Base-by-base conservation (phyloP, 2,888 invertebrate genomes). In the Electrophaes corylata region DNA sequence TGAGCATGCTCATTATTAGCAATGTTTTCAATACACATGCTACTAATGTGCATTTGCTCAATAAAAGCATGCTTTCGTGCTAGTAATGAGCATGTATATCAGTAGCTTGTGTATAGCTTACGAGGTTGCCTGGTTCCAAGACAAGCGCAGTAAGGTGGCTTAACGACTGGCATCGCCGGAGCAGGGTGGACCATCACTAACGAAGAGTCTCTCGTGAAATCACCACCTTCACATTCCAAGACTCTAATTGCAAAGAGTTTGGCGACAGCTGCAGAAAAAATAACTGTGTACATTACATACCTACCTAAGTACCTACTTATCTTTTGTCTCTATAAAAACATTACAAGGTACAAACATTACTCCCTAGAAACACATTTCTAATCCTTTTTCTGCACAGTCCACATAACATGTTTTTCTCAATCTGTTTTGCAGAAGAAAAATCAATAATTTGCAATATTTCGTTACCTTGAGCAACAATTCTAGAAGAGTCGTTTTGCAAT, bases 161-260 rank as follows among this genome's bases (percentile, higher is more conserved):
- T 75, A 1, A 69, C 62, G 0, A 66, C 52, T 0, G 67, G 60
- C 43, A 66, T 48, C 8, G 72, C 64, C 0, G 83, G 81, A 0
- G 84, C 78, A 0, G 80, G 78, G 29, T 81, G 83, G 0, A 86
- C 75, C 39, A 86, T 53, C 16, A 86, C 81, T 40, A 75, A 54
- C 0, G 85, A 85, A 0, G 77, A 73, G 29, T 81, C 91, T 50
- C 84, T 83, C 0, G 88, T 88, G 60, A 94, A 94, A 74, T 94
- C 93, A 0, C 94, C 94, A 4, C 92, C 90, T 45, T 93, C 94
- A 66, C 95, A 95, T 60, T 91, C 92, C 31, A 95, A 73, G 0
- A 95, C 93, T 50, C 92, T 83, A 33, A 94, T 93, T 46, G 92
- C 90, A 65, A 94, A 94, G 8, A 95, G 77, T 65, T 93, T 94